Conservation (phyloP, 1,140 invertebrate species). For the Diachasma alloeum region DNA sequence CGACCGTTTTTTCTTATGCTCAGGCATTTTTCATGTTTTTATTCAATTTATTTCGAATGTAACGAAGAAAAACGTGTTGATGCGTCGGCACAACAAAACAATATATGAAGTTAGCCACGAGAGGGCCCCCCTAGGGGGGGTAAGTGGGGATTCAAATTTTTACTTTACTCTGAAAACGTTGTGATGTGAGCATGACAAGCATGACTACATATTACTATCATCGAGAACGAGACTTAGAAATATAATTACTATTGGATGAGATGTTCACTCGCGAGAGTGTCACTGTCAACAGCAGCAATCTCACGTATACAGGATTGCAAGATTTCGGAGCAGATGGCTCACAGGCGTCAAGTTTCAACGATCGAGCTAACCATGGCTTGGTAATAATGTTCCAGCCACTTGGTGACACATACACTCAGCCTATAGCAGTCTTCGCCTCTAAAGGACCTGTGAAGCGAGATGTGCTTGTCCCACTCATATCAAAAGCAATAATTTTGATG, state of each 20-base stretch:
- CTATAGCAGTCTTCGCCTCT: slow-evolving; percentile 29
- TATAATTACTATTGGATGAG: slow-evolving; percentile 33
- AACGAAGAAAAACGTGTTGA: neutral
- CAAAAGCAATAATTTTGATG: slow-evolving; percentile 28
- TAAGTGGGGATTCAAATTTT: neutral
- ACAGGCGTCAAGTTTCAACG: neutral
- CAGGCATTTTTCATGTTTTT: neutral
- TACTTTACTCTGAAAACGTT: neutral
- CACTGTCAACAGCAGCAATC: slow-evolving; percentile 1
- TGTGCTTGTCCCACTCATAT: slow-evolving; percentile 22
- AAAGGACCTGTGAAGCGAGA: slow-evolving; percentile 21
- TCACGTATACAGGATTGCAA: slow-evolving; percentile 17
- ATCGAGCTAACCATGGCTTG: slow-evolving; percentile 28
- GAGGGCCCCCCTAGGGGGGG: neutral
- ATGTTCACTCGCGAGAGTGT: slow-evolving; percentile 28
- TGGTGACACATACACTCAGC: slow-evolving; percentile 17
- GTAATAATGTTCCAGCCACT: slow-evolving; percentile 32
- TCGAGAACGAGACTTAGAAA: slow-evolving; percentile 20
- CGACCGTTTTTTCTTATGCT: neutral
- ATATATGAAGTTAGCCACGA: slow-evolving; percentile 12
- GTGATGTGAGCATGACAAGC: slow-evolving; percentile 17
- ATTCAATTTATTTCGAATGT: neutral
- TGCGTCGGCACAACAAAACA: slow-evolving; percentile 14
- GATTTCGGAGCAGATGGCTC: slow-evolving; percentile 27
- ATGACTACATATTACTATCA: slow-evolving; percentile 23